These are phyloP conservation scores for Globia sparganii DNA, from an alignment of 2,888 invertebrate species.

Conservation along the genomic window DNA sequence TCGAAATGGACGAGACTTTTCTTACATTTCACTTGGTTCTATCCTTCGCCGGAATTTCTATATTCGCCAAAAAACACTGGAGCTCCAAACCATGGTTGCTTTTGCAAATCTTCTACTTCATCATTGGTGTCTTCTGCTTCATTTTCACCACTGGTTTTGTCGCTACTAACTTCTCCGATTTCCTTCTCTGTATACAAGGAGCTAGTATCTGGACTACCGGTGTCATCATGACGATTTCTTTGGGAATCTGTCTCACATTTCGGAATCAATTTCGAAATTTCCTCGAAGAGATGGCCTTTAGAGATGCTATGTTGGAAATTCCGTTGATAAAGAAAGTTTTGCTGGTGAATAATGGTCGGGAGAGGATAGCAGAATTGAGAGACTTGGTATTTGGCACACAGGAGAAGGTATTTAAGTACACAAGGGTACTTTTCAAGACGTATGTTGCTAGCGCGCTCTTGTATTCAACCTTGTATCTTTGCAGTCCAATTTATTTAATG, in stretches of 20 bases:
- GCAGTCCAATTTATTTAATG: slow-evolving; percentile 81
- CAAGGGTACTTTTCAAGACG: slow-evolving; percentile 74
- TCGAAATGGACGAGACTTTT: slow-evolving; percentile 80
- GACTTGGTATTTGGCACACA: slow-evolving; percentile 76
- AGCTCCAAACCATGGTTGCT: slow-evolving; percentile 76
- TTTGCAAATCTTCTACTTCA: slow-evolving; percentile 79
- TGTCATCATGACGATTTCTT: slow-evolving; percentile 82
- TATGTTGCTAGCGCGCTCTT: slow-evolving; percentile 79
- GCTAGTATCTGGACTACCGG: slow-evolving; percentile 87
- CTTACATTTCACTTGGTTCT: slow-evolving; percentile 78
- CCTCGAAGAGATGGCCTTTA: slow-evolving; percentile 80
- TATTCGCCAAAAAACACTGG: slow-evolving; percentile 80
- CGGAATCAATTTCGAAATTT: slow-evolving; percentile 78
- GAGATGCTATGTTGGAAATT: slow-evolving; percentile 79
- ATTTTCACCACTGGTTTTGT: slow-evolving; percentile 82
- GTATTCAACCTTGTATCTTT: slow-evolving; percentile 80
- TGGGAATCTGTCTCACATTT: slow-evolving; percentile 80
- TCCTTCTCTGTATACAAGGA: slow-evolving; percentile 81
- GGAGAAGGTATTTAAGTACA: slow-evolving; percentile 75
- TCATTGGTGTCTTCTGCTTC: slow-evolving; percentile 78
- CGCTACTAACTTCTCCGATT: slow-evolving; percentile 70
- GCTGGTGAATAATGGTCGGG: slow-evolving; percentile 53
- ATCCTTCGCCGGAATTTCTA: slow-evolving; percentile 79
- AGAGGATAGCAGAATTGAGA: slow-evolving; percentile 76
- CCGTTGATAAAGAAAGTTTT: slow-evolving; percentile 76